A percentile compares a stretch with the other conserved stretches of the same genome.
Conservation (phyloP, 2,888 invertebrate genomes). For the Hanleya hanleyi region DNA sequence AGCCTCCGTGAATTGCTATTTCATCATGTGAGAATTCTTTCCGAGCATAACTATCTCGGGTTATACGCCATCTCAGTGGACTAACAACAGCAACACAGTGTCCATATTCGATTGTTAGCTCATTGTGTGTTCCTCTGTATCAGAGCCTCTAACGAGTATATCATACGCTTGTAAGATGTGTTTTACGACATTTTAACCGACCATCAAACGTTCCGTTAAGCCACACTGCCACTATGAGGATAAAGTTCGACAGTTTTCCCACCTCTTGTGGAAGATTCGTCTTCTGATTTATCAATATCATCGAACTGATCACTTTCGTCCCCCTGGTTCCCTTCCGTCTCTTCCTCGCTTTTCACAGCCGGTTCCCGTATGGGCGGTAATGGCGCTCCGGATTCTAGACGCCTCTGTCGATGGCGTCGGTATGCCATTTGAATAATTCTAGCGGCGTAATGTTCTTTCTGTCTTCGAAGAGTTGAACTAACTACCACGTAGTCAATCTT, state of each 20-base stretch:
- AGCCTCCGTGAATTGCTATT: no score
- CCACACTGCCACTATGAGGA: conserved; percentile 66
- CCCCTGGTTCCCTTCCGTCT: conserved; percentile 68
- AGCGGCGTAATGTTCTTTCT: conserved; percentile 97
- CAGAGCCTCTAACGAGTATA: no score
- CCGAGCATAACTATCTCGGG: no score
- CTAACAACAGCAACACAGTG: no score
- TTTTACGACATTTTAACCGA: not conserved
- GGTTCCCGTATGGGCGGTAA: conserved; percentile 23
- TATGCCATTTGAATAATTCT: conserved; percentile 96
- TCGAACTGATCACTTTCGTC: conserved; percentile 15
- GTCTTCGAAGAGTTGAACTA: conserved; percentile 94
- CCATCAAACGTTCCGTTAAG: conserved; percentile 36
- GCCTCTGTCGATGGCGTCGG: conserved; percentile 79
- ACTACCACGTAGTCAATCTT: conserved; percentile 95
- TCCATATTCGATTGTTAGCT: no score
- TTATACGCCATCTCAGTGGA: no score
- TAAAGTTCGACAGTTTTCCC: conserved; percentile 61
- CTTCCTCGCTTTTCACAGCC: conserved; percentile 21
- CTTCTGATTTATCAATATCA: conserved; percentile 17
- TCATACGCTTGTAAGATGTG: no score
- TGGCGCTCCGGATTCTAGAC: conserved; percentile 6
- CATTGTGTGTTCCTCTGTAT: no score
- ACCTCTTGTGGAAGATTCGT: conserved; percentile 23
- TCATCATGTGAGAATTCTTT: no score